Percentiles rank a stretch among this genome's conserved stretches.
Evolutionary conservation across 2,888 invertebrate genomes (phyloP).

Genomic region (Acanthosepion esculentum): DNA sequence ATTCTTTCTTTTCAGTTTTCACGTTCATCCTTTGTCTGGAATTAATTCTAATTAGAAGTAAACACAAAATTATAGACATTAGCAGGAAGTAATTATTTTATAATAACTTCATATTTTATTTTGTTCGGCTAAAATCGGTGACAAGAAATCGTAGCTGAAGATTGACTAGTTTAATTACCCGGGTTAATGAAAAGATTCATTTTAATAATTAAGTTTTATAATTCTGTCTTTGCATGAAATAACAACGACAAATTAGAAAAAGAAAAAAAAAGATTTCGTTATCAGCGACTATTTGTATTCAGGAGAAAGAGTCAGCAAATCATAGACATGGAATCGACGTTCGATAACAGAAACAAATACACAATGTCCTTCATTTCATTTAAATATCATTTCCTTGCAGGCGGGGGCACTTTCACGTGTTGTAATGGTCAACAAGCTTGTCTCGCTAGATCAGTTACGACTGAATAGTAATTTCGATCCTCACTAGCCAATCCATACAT

Average conservation of each 20-base stretch:
- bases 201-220: not conserved
- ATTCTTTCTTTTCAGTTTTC: too few relatives aligned
- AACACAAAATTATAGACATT: too few relatives aligned
- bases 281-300: not conserved
- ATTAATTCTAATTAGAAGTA: too few relatives aligned
- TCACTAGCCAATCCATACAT: too few relatives aligned
- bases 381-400: not conserved
- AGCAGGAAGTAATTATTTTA: too few relatives aligned
- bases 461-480: too few relatives aligned
- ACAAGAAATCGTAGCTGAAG: not conserved
- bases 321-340: not conserved
- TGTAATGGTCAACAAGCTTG: too few relatives aligned
- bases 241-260: not conserved
- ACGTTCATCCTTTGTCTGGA: too few relatives aligned
- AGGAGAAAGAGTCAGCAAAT: not conserved
- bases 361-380: not conserved
- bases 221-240: not conserved
- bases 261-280: not conserved
- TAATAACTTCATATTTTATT: too few relatives aligned
- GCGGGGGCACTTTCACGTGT: too few relatives aligned
- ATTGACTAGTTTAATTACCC: not conserved
- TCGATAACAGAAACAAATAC: not conserved
- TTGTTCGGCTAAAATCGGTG: too few relatives aligned
- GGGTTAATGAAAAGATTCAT: not conserved
- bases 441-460: too few relatives aligned